phyloP scores from a whole-genome alignment of 2,113 vertebrate species.

The Pomatostomus ruficeps region DNA sequence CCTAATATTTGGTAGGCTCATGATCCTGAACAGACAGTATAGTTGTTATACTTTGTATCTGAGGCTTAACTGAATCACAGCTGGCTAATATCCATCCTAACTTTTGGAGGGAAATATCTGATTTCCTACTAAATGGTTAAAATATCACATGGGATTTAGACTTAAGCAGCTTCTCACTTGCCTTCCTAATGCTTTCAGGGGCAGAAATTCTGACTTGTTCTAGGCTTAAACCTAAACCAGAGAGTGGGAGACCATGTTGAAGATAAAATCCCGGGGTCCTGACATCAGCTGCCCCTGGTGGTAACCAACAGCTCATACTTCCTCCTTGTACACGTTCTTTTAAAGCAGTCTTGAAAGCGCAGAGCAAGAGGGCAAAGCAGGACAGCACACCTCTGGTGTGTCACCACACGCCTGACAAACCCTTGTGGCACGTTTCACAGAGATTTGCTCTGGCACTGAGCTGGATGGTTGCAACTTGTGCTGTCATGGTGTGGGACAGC shows the following conservation, averaged over 20 bases:
- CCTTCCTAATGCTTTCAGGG: not conserved
- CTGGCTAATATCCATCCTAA: not conserved
- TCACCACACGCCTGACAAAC: not conserved
- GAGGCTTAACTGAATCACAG: not conserved
- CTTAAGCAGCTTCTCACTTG: not conserved
- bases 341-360: not conserved
- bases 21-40: not conserved
- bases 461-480: not conserved
- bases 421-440: not conserved
- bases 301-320: not conserved
- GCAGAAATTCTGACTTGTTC: not conserved
- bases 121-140: not conserved
- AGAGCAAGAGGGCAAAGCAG: not conserved
- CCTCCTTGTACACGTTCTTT: fast-evolving
- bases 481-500: not conserved
- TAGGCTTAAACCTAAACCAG: not conserved
- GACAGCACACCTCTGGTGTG: not conserved
- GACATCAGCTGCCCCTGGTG: not conserved
- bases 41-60: not conserved
- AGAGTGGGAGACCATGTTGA: not conserved
- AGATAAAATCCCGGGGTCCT: not conserved
- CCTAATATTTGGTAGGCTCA: not conserved
- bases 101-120: not conserved
- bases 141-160: not conserved
- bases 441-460: not conserved